Conservation (phyloP, 2,888 invertebrate genomes). For the Epicampocera succincta region DNA sequence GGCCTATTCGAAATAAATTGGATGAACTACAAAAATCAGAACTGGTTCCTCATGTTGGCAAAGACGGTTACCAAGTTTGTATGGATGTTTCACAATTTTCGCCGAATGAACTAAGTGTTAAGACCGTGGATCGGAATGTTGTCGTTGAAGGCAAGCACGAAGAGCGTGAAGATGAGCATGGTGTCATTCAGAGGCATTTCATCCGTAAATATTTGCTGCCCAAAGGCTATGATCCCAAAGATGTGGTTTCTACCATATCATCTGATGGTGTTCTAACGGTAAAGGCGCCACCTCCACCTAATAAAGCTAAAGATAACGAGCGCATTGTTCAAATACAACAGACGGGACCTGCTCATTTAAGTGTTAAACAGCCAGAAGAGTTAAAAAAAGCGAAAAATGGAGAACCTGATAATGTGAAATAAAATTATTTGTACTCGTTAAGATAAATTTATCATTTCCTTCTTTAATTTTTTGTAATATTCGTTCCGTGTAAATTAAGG, state of each 20-base stretch:
- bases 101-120: conserved; percentile 90
- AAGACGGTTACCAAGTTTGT: conserved; percentile 87
- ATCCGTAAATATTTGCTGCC: conserved; percentile 89
- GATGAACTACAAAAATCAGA: conserved; percentile 82
- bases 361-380: conserved; percentile 72
- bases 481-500: too few relatives aligned
- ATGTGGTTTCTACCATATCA: conserved; percentile 88
- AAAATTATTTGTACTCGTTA: background rate
- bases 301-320: conserved; percentile 75
- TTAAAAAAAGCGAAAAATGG: conserved; percentile 17
- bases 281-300: conserved; percentile 86
- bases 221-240: conserved; percentile 87
- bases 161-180: conserved; percentile 88
- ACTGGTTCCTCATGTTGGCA: conserved; percentile 80
- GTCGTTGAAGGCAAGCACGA: conserved; percentile 90
- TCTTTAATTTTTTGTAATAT: too few relatives aligned
- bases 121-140: conserved; percentile 88
- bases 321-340: conserved; percentile 84
- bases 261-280: conserved; percentile 88
- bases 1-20: conserved; percentile 82
- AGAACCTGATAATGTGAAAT: conserved; percentile 19
- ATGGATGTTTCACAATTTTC: conserved; percentile 90
- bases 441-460: background rate
- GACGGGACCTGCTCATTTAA: conserved; percentile 83
- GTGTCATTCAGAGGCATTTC: conserved; percentile 89